Evolutionary conservation across 2,797 vertebrate genomes (phyloP), one percentile per base, ranked within the genome.

Genomic region (Acestrorhynchus altus): DNA sequence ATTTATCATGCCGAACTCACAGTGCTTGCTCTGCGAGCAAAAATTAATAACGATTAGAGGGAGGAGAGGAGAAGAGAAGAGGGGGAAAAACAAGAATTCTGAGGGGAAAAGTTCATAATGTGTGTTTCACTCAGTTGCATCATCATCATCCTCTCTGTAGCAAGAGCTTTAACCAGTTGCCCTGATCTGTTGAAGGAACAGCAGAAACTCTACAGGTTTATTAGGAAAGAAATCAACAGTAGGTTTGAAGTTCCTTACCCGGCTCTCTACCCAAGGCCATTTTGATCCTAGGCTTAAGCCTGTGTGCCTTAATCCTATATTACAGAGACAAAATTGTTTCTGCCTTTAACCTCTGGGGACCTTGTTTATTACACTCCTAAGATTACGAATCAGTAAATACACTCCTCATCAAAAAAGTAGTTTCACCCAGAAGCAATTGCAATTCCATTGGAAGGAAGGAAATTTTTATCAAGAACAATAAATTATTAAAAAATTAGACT

Each of bases 111-210:
- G 83, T 85, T 87, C 86, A 84, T 78, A 83, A 87, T 87, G 76
- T 88, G 77, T 81, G 24, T 92, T 92, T 91, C 91, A 86, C 4
- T 35, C 74, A 85, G 83, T 92, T 92, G 88, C 91, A 88, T 92
- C 90, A 88, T 92, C 89, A 91, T 87, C 44, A 22, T 13, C 28
- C 76, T 13, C 69, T 42, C 9, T 44, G 46, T 75, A 24, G 72
- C 78, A 65, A 78, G 61, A 69, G 80, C 78, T 84, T 88, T 84
- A 84, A 76, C 83, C 80, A 59, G 69, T 64, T 28, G 67, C 77
- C 40, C 74, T 59, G 76, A 73, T 76, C 71, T 56, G 68, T 52
- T 24, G 70, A 11, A 75, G 71, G 65, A 79, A 63, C 66, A 15
- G 57, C 35, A 51, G 22, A 66, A 12, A 54, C 65, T 71, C 65